Percentiles rank a stretch among this genome's conserved stretches.
Conservation (phyloP, 2,797 vertebrate genomes). For the Notamacropus eugenii region DNA sequence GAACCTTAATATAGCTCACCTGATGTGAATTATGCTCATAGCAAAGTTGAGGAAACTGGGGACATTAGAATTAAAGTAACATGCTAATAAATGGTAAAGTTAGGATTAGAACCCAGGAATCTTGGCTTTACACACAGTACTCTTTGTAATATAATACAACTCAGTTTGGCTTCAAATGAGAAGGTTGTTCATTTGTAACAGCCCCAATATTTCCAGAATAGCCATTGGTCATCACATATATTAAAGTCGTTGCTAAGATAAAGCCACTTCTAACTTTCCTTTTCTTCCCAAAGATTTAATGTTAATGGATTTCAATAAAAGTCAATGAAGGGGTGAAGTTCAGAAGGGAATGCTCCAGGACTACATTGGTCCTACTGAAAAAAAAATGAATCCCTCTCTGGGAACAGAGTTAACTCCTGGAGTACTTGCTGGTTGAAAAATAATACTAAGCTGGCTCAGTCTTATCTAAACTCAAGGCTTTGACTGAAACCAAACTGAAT, state of each 20-base stretch:
- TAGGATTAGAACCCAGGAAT: not conserved
- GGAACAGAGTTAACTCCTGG: not conserved
- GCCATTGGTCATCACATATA: not conserved
- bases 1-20: not conserved
- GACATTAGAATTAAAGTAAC: not conserved
- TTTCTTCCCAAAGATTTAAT: not conserved
- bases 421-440: not conserved
- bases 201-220: not conserved
- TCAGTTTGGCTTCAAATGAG: not conserved
- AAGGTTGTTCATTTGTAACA: not conserved
- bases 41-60: not conserved
- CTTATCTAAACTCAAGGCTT: not conserved
- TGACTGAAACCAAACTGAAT: not conserved
- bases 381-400: not conserved
- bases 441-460: not conserved
- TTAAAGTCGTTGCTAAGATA: not conserved
- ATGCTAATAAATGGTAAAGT: not conserved
- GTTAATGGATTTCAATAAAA: not conserved
- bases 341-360: not conserved
- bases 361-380: not conserved
- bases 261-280: not conserved
- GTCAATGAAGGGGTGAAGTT: not conserved
- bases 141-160: not conserved
- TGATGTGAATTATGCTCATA: not conserved
- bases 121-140: not conserved